Base-by-base conservation (phyloP, 2,888 invertebrate species). In the Cyaniris semiargus region DNA sequence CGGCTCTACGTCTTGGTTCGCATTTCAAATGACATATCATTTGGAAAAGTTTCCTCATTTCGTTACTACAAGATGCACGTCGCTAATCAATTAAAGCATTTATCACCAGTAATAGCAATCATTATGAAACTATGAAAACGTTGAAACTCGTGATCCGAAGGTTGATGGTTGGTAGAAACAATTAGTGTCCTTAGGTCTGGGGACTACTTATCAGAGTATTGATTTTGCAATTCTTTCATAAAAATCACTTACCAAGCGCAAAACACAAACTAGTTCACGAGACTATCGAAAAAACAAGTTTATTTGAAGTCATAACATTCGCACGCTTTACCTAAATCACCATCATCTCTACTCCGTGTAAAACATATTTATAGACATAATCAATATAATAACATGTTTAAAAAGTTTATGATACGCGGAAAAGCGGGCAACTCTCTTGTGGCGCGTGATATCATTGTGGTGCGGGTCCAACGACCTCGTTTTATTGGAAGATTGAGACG, bases 401-500 rank as follows among this genome's bases (percentile, higher is more conserved):
- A 1, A 21, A 58, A 66, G 18, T 31, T 66, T 66, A 18, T 31
- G 66, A 66, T 27, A 72, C 72, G 72, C 72, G 15, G 44, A 38
- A 44, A 72, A 21, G 71, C 71, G 71, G 72, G 27, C 72, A 44
- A 13, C 21, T 34, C n/a, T 71, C 60, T 66, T 66, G 66, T 48
- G 48, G 23, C 72, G 72, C 38, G 72, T 44, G 72, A 72, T 70
- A 56, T 34, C 60, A 53, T 70, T 56, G 53, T 56, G 75, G 34
- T 60, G 27, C 23, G 76, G 74, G 84, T 80, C 80, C 83, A 82
- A 80, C 81, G 83, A 81, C 83, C 83, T 79, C 78, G 79, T 78
- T 81, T 80, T 82, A 83, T 83, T 82, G 81, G 81, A 83, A 82
- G 83, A 83, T 82, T 80, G 82, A 78, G 78, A 75, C 75, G 79